phyloP scores from a whole-genome alignment of 2,113 vertebrate genomes.

The Ptyas mucosa region DNA sequence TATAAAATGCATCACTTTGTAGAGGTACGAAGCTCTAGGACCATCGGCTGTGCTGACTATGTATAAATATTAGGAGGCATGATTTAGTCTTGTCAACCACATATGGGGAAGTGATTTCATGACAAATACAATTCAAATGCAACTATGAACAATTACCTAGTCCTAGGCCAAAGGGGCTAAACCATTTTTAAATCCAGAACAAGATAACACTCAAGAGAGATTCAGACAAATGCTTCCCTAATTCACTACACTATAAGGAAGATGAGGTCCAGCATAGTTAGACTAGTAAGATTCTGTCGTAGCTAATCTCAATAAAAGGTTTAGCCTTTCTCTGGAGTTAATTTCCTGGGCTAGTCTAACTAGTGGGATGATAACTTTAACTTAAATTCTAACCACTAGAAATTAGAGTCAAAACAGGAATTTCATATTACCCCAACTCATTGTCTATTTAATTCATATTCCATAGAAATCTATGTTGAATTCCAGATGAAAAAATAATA shows the following conservation, averaged over 20 bases:
- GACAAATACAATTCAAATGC: neutral
- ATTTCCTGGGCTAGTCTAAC: neutral
- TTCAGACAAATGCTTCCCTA: neutral
- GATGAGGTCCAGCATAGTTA: neutral
- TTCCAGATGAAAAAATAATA: neutral
- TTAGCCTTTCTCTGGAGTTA: neutral
- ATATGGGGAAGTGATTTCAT: neutral
- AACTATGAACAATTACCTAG: neutral
- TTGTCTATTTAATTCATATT: neutral
- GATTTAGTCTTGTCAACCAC: neutral
- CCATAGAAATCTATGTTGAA: neutral
- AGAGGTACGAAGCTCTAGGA: neutral
- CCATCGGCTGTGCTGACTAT: neutral
- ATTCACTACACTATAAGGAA: neutral
- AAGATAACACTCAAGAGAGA: neutral
- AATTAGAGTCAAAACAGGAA: neutral
- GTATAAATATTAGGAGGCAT: neutral
- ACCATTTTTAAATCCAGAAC: neutral
- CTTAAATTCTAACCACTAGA: neutral
- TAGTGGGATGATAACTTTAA: neutral
- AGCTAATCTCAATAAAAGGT: neutral
- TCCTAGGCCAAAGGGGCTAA: neutral
- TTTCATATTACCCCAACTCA: neutral
- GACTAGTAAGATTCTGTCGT: neutral
- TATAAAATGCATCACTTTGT: neutral